Conservation (phyloP, 2,797 vertebrate genomes). For the Artibeus jamaicensis region DNA sequence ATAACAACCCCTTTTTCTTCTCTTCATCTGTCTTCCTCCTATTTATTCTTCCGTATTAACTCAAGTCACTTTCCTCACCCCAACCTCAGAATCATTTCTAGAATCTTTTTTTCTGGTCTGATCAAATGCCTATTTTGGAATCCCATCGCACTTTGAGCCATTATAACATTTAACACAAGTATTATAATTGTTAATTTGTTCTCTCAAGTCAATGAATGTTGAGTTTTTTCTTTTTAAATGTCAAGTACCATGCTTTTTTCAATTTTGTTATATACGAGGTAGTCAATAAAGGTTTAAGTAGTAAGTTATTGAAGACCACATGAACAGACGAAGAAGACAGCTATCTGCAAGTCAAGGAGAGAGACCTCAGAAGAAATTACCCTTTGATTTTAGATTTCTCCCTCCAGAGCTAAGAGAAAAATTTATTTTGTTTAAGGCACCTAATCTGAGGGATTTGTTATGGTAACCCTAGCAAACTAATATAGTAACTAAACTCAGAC, state of each 20-base stretch:
- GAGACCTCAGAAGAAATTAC: no score
- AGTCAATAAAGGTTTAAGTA: neutral
- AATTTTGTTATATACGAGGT: neutral
- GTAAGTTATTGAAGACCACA: no score
- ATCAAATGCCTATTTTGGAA: neutral
- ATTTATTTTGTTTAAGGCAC: neutral
- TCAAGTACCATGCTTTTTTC: no score
- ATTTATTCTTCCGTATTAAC: neutral
- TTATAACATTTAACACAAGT: neutral
- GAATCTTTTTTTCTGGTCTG: neutral
- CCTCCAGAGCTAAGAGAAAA: neutral
- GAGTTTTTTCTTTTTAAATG: no score
- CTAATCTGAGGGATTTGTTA: neutral
- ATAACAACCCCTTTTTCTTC: neutral
- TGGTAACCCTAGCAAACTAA: neutral
- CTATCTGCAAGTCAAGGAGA: neutral
- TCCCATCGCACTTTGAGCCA: neutral
- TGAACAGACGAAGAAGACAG: neutral
- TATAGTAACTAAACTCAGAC: neutral
- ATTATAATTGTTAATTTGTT: neutral
- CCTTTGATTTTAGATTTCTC: neutral
- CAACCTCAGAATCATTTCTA: neutral
- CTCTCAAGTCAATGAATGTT: neutral
- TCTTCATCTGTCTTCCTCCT: neutral
- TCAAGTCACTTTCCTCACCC: neutral